Base-by-base conservation (phyloP, 1,140 invertebrate species). In the Conopomorpha cramerella region DNA sequence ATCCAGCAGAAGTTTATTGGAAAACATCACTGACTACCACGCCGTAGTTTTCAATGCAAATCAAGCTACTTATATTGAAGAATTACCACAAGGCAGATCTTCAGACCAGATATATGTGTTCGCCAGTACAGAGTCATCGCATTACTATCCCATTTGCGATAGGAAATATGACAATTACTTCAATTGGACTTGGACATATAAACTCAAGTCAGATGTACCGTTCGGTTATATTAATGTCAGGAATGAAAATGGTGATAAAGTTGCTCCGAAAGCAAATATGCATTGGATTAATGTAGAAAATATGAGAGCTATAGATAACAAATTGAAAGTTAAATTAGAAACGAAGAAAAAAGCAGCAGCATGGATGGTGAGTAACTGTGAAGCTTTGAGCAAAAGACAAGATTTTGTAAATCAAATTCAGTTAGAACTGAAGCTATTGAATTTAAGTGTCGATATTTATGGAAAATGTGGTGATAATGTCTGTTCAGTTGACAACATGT, bases 361-460 rank as follows among this genome's bases (percentile, higher is more conserved):
- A 1, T 88, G 85, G 84, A 81, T 87, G 39, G 83, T 86, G 1
- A 84, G 82, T 30, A 84, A 88, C 49, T 90, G 88, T 48, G 8
- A 48, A 1, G 66, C 82, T 0, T 45, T 41, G 8, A 83, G 82
- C 43, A 57, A 59, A 1, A 60, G 88, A 8, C 62, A 83, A 42
- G 27, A 61, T 0, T 87, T 83, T 47, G 83, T 82, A 0, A 36
- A 55, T n/a, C 56, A 84, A 41, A 58, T 90, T 2, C 45, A 73
- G 30, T 66, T 76, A 18, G 61, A 81, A 44, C 77, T 90, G 29
- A 29, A 51, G 3, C 39, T 48, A 31, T 57, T 50, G 15, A 33
- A 40, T 13, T 36, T 59, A 11, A 19, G 8, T 2, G 76, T 91
- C 0, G 86, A 90, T 55, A 73, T 88, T n/a, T 90, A 82, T 45